A percentile compares a stretch with the other conserved stretches of the same genome.
phyloP scores from a whole-genome alignment of 1,140 invertebrate species.

The Littorina saxatilis region DNA sequence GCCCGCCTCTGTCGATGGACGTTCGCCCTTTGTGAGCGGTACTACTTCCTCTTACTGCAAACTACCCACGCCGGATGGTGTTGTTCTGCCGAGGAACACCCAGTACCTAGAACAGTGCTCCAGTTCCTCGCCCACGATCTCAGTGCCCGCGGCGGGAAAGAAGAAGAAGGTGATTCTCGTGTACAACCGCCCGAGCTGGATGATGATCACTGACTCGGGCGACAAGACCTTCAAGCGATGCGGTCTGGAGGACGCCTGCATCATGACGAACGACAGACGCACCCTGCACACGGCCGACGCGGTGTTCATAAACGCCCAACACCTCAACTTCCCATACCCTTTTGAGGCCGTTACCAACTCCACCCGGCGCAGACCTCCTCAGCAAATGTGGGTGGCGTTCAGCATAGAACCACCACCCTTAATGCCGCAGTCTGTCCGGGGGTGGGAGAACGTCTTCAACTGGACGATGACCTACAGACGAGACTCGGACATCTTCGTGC shows the following conservation, averaged over 20 bases:
- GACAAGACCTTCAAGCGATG: background rate
- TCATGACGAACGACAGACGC: background rate
- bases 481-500: constrained; percentile 44
- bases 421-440: too few species aligned
- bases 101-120: too few species aligned
- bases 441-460: constrained; percentile 80
- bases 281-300: constrained; percentile 15
- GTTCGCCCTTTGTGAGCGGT: too few species aligned
- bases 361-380: background rate
- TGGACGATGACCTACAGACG: constrained; percentile 88
- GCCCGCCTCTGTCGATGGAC: too few species aligned
- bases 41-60: too few species aligned
- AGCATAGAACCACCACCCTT: constrained; percentile 21
- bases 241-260: background rate
- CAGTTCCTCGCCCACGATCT: too few species aligned
- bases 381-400: constrained; percentile 32
- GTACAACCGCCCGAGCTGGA: background rate
- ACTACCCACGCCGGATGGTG: too few species aligned
- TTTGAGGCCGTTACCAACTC: too few species aligned
- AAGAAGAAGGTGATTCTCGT: background rate
- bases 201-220: background rate
- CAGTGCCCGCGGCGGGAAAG: too few species aligned
- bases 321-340: background rate
- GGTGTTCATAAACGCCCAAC: background rate
- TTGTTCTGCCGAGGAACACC: too few species aligned